phyloP scores from a whole-genome alignment of 2,113 vertebrate species.

The Brachypteracias leptosomus region DNA sequence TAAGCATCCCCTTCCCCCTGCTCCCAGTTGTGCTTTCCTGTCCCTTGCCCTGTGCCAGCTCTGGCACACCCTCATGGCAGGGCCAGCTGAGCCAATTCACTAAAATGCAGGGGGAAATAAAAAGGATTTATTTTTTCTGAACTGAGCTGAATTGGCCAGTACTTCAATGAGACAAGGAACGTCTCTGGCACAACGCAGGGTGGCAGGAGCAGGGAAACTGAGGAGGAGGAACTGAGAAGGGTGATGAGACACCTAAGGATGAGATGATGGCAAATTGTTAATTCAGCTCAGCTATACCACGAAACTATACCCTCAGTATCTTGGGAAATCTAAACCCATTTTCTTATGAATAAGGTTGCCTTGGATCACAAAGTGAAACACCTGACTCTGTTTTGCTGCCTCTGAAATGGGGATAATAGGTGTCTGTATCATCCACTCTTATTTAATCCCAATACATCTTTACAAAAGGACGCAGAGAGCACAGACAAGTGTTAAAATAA shows the following conservation, averaged over 20 bases:
- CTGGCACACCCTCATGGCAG: background rate
- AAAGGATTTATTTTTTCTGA: background rate
- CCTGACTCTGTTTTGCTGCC: background rate
- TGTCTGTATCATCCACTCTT: background rate
- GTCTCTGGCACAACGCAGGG: background rate
- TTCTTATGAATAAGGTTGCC: background rate
- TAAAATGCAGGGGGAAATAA: background rate
- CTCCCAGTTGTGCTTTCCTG: background rate
- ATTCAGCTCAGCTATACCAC: background rate
- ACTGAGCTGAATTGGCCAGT: background rate
- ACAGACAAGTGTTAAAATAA: background rate
- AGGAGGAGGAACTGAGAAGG: conserved; percentile 43
- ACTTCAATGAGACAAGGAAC: background rate
- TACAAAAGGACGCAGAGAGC: background rate
- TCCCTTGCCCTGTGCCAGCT: background rate
- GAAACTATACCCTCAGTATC: background rate
- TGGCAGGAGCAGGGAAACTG: background rate
- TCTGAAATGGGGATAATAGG: background rate
- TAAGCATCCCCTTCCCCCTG: background rate
- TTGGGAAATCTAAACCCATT: conserved; percentile 9
- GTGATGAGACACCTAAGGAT: background rate
- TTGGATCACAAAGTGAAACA: background rate
- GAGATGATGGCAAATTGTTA: conserved; percentile 18
- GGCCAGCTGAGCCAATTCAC: background rate
- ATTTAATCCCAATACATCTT: background rate